phyloP scores from a whole-genome alignment of 2,797 vertebrate species.

The Leuciscus waleckii region DNA sequence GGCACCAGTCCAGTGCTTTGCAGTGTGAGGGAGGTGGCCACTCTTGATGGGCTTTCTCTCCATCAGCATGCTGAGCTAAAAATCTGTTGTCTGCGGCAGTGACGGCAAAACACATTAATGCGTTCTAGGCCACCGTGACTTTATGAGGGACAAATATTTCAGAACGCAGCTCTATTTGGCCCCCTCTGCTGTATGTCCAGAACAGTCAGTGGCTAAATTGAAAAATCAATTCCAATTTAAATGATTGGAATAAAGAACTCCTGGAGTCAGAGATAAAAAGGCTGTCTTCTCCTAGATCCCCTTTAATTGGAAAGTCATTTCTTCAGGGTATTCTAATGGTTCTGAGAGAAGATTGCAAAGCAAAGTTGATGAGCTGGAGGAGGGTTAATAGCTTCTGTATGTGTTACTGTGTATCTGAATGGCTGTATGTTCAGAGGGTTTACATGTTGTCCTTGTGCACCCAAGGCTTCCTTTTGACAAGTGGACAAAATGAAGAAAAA shows the following conservation, averaged over 20 bases:
- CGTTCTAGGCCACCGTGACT: constrained; percentile 76
- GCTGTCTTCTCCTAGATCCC: constrained; percentile 94
- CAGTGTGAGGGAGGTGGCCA: constrained; percentile 72
- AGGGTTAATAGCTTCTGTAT: constrained; percentile 94
- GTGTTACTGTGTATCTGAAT: constrained; percentile 70
- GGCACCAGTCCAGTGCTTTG: constrained; percentile 54
- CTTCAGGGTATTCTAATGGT: constrained; percentile 99
- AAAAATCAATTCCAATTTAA: constrained; percentile 99
- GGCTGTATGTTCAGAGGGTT: constrained; percentile 49
- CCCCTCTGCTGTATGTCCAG: constrained; percentile 90
- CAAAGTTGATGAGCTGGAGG: constrained; percentile 98
- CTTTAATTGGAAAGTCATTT: constrained; percentile 99
- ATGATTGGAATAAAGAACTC: constrained; percentile 99
- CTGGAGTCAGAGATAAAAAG: constrained; percentile 95
- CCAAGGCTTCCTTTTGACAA: constrained; percentile 85
- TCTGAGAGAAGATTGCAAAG: constrained; percentile 99
- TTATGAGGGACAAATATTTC: constrained; percentile 91
- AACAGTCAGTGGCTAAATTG: constrained; percentile 98
- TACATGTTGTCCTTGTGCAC: constrained; percentile 69
- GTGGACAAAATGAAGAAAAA: constrained; percentile 85
- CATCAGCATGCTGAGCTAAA: constrained; percentile 79
- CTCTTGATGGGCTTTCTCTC: constrained; percentile 75
- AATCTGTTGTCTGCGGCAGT: constrained; percentile 80
- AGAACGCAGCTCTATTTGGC: constrained; percentile 86
- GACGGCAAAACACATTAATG: constrained; percentile 79